These are phyloP conservation scores for Stratiomys singularior DNA, from an alignment of 2,888 invertebrate species.

Conservation along the genomic window DNA sequence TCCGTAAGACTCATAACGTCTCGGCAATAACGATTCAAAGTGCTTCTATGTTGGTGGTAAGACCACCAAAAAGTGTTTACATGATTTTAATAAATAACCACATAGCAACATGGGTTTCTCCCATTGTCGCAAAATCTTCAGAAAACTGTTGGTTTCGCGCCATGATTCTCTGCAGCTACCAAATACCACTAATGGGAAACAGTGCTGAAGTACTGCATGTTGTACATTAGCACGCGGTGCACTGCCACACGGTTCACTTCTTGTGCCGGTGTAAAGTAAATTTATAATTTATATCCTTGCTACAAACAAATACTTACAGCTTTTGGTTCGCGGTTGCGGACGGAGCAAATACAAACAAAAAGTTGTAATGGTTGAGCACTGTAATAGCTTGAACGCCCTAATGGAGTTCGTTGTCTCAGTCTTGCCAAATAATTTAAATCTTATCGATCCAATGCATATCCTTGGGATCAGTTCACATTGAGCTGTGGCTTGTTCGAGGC, in stretches of 20 bases:
- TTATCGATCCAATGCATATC: too few species aligned
- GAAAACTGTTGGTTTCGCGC: not conserved
- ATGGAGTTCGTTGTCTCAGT: too few species aligned
- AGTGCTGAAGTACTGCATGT: not conserved
- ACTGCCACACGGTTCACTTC: not conserved
- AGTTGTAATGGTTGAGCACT: not conserved
- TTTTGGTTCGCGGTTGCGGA: not conserved
- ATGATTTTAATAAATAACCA: conserved; percentile 32
- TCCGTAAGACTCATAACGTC: not conserved
- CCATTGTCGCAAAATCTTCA: conserved; percentile 20
- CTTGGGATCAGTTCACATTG: too few species aligned
- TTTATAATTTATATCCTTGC: conserved; percentile 42
- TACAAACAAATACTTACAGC: not conserved
- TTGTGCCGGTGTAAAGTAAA: conserved; percentile 8
- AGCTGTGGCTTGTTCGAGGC: too few species aligned
- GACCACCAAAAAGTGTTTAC: conserved; percentile 30
- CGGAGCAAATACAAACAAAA: conserved; percentile 6
- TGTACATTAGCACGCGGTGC: conserved; percentile 8
- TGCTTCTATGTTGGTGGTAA: conserved; percentile 10
- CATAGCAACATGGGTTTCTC: conserved; percentile 19
- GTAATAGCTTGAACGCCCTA: too few species aligned
- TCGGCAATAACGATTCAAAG: not conserved
- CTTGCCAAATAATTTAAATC: too few species aligned
- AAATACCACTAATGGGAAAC: too few species aligned
- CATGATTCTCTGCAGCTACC: not conserved